Base-by-base conservation (phyloP, 1,140 invertebrate species). In the Drosophila ercepeae region DNA sequence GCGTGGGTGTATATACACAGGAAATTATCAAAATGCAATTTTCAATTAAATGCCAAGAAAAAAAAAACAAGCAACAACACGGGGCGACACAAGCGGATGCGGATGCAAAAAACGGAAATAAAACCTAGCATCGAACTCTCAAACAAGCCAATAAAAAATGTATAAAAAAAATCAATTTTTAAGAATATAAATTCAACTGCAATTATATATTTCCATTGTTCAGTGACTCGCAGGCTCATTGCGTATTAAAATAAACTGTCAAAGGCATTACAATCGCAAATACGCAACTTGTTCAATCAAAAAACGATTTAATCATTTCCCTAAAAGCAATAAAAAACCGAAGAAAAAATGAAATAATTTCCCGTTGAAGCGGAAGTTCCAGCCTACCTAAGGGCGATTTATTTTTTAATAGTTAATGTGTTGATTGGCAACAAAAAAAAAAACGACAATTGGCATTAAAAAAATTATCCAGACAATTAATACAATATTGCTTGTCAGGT, bases 1-100 rank as follows among this genome's bases (percentile, higher is more conserved):
- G 9, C 0, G 29, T 32, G 29, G 29, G 29, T 32, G 29, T 32
- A 9, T 7, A 39, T 49, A 54, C 64, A 61, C 55, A 61, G 67
- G 60, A 81, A 61, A 72, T 82, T 72, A 81, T 72, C 60, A 72
- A 81, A 72, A 76, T 82, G 78, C 72, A 76, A 68, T 81, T 76
- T 82, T 54, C 48, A 76, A 58, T 76, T 67, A 59, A 75, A 71
- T 51, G 42, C 57, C 34, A 45, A 34, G 34, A 27, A 32, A 18
- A 42, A 65, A 9, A 11, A 27, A 6, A 29, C 18, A 25, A 18
- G 5, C 19, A 39, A 13, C 11, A n/a, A n/a, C n/a, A n/a, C n/a
- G n/a, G n/a, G n/a, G n/a, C n/a, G n/a, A n/a, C n/a, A n/a, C n/a
- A n/a, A 2, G 11, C 27, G 39, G 42, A 75, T 54, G 59, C 54